A percentile compares a stretch with the other conserved stretches of the same genome.
Conservation (phyloP, 2,797 vertebrate species). For the Malurus leucopterus region DNA sequence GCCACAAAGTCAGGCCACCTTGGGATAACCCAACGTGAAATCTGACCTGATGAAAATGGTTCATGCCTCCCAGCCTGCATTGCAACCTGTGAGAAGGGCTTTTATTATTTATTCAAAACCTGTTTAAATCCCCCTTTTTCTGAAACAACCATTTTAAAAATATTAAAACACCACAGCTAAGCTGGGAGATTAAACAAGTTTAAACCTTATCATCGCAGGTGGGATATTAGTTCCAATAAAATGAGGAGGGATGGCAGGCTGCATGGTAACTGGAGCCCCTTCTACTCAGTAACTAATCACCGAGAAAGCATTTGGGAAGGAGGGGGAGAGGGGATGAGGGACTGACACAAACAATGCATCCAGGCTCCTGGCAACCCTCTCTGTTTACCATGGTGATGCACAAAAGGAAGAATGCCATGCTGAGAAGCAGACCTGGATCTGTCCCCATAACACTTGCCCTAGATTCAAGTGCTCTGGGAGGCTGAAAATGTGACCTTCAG, state of each 20-base stretch:
- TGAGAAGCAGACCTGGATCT: constrained; percentile 5
- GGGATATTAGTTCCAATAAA: constrained; percentile 61
- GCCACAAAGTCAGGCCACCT: constrained; percentile 59
- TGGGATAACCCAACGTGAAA: constrained; percentile 52
- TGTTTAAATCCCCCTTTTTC: constrained; percentile 60
- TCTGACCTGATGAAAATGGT: constrained; percentile 51
- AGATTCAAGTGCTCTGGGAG: constrained; percentile 20
- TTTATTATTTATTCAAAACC: constrained; percentile 62
- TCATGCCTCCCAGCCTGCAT: constrained; percentile 42
- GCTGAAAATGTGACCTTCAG: constrained; percentile 36
- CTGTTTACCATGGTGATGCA: constrained; percentile 60
- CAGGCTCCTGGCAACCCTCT: constrained; percentile 57
- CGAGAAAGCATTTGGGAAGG: constrained; percentile 59
- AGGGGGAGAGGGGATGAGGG: constrained; percentile 33
- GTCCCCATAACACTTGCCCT: constrained; percentile 36
- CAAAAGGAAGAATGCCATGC: constrained; percentile 15
- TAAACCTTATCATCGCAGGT: constrained; percentile 61
- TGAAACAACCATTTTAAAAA: constrained; percentile 64
- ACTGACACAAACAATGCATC: constrained; percentile 33
- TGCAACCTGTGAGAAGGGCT: constrained; percentile 54
- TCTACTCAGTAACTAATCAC: constrained; percentile 62
- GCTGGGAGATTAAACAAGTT: constrained; percentile 67
- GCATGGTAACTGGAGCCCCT: constrained; percentile 58
- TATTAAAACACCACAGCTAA: constrained; percentile 67
- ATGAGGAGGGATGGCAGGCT: constrained; percentile 34